Conservation (phyloP, 2,888 invertebrate species). For the Drosophila pseudotalamancana region DNA sequence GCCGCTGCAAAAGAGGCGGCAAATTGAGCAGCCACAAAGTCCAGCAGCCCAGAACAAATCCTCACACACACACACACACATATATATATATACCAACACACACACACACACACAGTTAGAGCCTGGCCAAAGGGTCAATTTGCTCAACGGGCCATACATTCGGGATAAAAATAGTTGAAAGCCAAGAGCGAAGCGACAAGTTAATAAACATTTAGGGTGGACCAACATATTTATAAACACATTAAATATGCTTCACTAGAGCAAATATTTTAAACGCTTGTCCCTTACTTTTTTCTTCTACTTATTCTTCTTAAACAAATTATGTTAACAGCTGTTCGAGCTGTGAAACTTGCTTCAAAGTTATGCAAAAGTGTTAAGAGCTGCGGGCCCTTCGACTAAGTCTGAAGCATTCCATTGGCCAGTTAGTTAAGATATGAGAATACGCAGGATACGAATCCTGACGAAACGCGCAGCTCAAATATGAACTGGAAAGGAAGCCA, state of each 20-base stretch:
- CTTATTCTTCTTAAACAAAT: no score
- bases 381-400: background rate
- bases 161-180: slow-evolving; percentile 33
- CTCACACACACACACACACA: slow-evolving; percentile 41
- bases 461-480: slow-evolving; percentile 28
- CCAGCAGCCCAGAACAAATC: slow-evolving; percentile 54
- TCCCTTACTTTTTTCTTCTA: background rate
- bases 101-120: background rate
- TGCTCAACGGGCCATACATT: slow-evolving; percentile 45
- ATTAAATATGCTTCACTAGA: slow-evolving; percentile 61
- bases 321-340: background rate
- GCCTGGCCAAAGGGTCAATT: slow-evolving; percentile 67
- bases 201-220: slow-evolving; percentile 42
- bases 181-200: slow-evolving; percentile 29
- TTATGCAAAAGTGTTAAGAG: slow-evolving; percentile 8
- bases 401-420: slow-evolving; percentile 12
- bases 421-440: slow-evolving; percentile 6
- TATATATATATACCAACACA: background rate
- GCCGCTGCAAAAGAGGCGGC: slow-evolving; percentile 35
- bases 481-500: slow-evolving; percentile 57
- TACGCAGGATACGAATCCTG: no score
- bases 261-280: slow-evolving; percentile 34
- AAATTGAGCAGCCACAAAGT: slow-evolving; percentile 49
- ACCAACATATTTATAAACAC: slow-evolving; percentile 62
- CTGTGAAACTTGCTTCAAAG: background rate